Base-by-base conservation (phyloP, 2,113 vertebrate species). In the rabbit (Oryctolagus cuniculus) region DNA sequence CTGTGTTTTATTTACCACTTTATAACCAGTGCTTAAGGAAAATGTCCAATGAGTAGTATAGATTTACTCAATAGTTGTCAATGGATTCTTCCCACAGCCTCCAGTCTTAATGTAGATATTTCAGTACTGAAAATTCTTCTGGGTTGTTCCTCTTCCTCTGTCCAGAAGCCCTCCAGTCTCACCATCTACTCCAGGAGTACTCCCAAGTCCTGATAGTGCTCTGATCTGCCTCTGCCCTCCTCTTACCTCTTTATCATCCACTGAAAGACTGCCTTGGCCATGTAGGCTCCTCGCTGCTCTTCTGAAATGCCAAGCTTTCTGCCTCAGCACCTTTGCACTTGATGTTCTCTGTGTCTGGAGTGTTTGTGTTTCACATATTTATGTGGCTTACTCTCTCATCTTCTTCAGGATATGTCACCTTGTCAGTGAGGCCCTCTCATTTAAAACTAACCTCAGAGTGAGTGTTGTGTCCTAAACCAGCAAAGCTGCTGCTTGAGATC, bases 231-330 rank as follows among this genome's bases (percentile, higher is more conserved):
- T 61, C 34, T 61, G 36, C 36, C 70, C 21, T 80, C 74, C 15
- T 9, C 19, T 75, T 16, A 12, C 64, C 74, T 58, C 83, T 79
- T 10, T 6, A 6, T 21, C 61, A 75, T 34, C 38, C 51, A 16
- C 51, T 66, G 4, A 53, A 13, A 31, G 25, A 81, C 24, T 66
- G 17, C 58, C 44, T 49, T 27, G 72, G 31, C 29, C 31, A 67
- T 38, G 12, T 9, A 8, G 29, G 72, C 73, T 78, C 63, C 53
- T 63, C 38, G 51, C 73, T 67, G 19, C 75, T 91, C 81, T 21
- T 85, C n/a, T 66, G 69, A 93, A 90, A 78, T 31, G 17, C 38
- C 49, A 78, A 55, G 15, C 34, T 96, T 78, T 69, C 36, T 73
- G 25, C 61, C 27, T 61, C 36, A 36, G 81, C 29, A 29, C 64